Base-by-base conservation (phyloP, 1,140 invertebrate species). In the Drosophila insularis region DNA sequence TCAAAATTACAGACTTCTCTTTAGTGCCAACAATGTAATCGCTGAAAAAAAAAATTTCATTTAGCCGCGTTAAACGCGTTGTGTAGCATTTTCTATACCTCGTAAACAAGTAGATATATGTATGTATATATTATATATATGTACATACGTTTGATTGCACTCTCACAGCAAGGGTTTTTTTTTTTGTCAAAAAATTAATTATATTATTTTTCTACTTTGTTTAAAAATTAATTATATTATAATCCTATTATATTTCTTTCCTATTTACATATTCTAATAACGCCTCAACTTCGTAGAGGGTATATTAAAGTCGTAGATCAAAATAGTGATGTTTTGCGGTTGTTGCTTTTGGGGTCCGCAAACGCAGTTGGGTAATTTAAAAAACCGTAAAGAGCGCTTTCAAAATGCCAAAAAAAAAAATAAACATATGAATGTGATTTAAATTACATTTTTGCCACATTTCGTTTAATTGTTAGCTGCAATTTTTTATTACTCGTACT, bases 401-500 rank as follows among this genome's bases (percentile, higher is more conserved):
- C 82, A 86, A 86, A 86, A 86, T 81, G 59, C 74, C 61, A 39
- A 65, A 71, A 64, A 69, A 55, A 56, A 77, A 63, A 31, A 76
- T 65, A 60, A 68, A 60, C 39, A 68, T 35, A 46, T 56, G 14
- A 71, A 55, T 85, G 64, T 66, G 68, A 63, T 73, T 78, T 46
- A 76, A 80, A 89, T 74, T 84, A 84, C 73, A 89, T 73, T 87
- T 87, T 80, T 87, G 84, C 85, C 85, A 84, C 79, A 77, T 82
- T 87, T 84, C 80, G 80, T 76, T 84, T 86, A 86, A 86, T 86
- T 86, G 79, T 68, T 73, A 54, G 61, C 76, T 86, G 80, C 79
- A 87, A 79, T 73, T 81, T 70, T 23, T 37, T 71, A 67, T 55
- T 55, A 67, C 66, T 61, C 56, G 37, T 73, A 56, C 32, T 74